Percentiles rank a stretch among this genome's conserved stretches.
Conservation (phyloP, 2,113 vertebrate genomes). For the Vidua macroura region DNA sequence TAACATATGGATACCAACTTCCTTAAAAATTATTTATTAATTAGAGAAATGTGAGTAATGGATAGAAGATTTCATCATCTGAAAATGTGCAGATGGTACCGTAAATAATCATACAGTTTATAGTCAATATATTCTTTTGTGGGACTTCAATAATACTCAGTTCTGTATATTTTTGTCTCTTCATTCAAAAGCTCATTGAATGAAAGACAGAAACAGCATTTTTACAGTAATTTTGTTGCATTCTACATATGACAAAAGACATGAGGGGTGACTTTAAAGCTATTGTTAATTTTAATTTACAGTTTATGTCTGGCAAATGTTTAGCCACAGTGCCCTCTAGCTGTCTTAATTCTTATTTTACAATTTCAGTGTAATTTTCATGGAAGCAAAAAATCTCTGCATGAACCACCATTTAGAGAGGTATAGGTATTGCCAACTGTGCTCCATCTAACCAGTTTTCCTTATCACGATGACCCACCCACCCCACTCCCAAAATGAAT, state of each 20-base stretch:
- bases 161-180: background rate
- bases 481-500: background rate
- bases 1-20: slow-evolving; percentile 18
- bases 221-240: background rate
- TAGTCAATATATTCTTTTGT: background rate
- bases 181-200: background rate
- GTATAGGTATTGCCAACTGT: background rate
- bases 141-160: background rate
- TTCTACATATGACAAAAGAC: background rate
- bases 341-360: background rate
- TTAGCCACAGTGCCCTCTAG: slow-evolving; percentile 73
- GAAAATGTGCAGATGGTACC: slow-evolving; percentile 4
- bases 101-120: background rate
- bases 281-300: background rate
- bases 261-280: background rate
- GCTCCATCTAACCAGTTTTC: background rate
- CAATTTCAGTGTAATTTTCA: background rate
- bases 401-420: background rate
- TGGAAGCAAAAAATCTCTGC: background rate
- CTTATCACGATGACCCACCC: background rate
- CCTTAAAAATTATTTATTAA: slow-evolving; percentile 57
- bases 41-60: background rate
- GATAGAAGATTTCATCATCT: background rate
- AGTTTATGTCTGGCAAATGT: background rate
- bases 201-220: background rate